Evolutionary conservation across 2,113 vertebrate species (phyloP).

Genomic region (Podarcis muralis): DNA sequence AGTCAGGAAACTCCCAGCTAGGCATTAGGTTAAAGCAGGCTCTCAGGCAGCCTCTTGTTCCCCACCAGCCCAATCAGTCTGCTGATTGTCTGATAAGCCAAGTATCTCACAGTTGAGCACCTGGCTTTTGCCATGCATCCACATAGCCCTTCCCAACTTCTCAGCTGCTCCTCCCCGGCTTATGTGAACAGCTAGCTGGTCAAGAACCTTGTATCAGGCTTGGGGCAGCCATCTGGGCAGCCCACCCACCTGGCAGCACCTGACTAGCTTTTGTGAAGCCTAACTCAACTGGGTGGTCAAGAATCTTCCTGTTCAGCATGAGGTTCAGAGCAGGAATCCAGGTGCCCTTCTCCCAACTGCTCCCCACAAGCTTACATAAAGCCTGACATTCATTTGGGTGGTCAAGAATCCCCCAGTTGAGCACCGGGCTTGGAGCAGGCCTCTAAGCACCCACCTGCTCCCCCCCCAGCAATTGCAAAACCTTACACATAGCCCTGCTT

Average conservation of each 20-base stretch:
- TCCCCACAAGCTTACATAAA: neutral
- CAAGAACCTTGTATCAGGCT: neutral
- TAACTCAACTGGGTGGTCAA: neutral
- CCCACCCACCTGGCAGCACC: too few species aligned
- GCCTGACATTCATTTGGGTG: too few species aligned
- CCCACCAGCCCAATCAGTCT: neutral
- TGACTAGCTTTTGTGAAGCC: neutral
- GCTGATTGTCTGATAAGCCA: neutral
- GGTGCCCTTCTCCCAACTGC: neutral
- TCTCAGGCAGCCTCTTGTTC: neutral
- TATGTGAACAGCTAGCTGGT: neutral
- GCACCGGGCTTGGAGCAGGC: too few species aligned
- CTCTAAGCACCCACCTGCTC: too few species aligned
- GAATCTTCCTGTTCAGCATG: neutral
- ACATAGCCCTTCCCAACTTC: neutral
- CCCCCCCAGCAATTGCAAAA: too few species aligned
- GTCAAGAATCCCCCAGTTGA: too few species aligned
- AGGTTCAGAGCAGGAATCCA: neutral
- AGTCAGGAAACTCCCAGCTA: neutral
- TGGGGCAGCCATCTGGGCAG: too few species aligned
- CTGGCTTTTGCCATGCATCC: neutral
- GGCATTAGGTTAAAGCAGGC: neutral
- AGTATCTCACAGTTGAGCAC: neutral
- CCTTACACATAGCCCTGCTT: too few species aligned
- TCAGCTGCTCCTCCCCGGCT: neutral